Conservation (phyloP, 64 coral and sea anemone species). For the Montipora capricornis region DNA sequence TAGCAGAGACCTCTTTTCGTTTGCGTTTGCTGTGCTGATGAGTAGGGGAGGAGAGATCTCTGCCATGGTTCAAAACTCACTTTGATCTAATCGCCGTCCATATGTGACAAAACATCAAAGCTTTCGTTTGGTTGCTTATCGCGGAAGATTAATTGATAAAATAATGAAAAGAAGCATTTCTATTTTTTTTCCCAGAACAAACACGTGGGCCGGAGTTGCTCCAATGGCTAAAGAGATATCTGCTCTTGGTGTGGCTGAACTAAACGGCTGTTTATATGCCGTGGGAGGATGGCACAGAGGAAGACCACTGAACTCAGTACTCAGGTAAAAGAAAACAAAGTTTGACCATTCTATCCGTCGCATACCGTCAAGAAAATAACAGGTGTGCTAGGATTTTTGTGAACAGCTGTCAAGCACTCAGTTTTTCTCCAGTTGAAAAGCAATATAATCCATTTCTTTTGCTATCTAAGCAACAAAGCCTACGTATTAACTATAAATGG, state of each 20-base stretch:
- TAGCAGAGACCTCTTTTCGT: no score
- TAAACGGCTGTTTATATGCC: conserved; percentile 79
- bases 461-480: neutral
- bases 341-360: neutral
- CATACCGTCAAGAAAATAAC: no score
- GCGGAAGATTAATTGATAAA: neutral
- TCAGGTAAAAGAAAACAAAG: conserved; percentile 46
- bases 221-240: conserved; percentile 92
- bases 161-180: neutral
- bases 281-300: conserved; percentile 94
- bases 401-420: neutral
- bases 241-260: conserved; percentile 87
- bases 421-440: no score
- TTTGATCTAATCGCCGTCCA: no score
- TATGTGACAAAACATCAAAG: no score
- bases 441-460: neutral
- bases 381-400: neutral
- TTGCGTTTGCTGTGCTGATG: no score
- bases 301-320: conserved; percentile 68
- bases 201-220: conserved; percentile 90
- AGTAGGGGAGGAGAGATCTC: no score
- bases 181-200: conserved; percentile 43
- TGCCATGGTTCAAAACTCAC: no score
- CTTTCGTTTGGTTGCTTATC: neutral
- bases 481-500: no score